Conservation (phyloP, 30 jellyfish, hydroid and myxozoan species). For the Morbakka virulenta region DNA sequence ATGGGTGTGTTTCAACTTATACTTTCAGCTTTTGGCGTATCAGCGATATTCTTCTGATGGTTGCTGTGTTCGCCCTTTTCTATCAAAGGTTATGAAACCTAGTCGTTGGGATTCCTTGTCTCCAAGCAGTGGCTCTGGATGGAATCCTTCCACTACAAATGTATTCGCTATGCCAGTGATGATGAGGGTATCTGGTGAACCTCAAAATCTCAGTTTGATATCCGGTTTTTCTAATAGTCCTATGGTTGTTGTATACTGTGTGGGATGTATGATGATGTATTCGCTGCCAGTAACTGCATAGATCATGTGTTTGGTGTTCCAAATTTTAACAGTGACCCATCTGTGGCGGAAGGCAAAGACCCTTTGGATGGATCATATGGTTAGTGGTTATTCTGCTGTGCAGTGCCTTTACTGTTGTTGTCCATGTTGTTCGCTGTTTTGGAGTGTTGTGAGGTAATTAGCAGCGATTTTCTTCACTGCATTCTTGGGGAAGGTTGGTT, state of each 20-base stretch:
- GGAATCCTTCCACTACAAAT: conserved; percentile 19
- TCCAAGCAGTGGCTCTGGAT: conserved; percentile 25
- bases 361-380: too few species aligned
- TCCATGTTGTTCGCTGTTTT: too few species aligned
- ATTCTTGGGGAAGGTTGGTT: too few species aligned
- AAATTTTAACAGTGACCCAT: conserved; percentile 14
- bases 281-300: conserved; percentile 31
- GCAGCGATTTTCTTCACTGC: too few species aligned
- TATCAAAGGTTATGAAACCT: conserved; percentile 1
- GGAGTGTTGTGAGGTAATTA: too few species aligned
- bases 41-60: background rate
- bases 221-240: conserved; percentile 7
- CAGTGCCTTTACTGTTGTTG: too few species aligned
- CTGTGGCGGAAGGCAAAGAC: background rate
- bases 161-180: conserved; percentile 20
- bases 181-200: conserved; percentile 1
- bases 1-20: conserved; percentile 17
- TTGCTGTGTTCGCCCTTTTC: background rate
- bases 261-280: conserved; percentile 26
- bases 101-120: conserved; percentile 13
- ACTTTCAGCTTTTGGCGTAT: background rate
- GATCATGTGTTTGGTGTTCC: conserved; percentile 3
- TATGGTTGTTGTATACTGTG: conserved; percentile 11
- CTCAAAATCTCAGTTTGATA: conserved; percentile 4
- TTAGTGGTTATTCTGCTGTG: too few species aligned